These are phyloP conservation scores for Sinonovacula constricta DNA, from an alignment of 1,140 invertebrate genomes.

Conservation along the genomic window DNA sequence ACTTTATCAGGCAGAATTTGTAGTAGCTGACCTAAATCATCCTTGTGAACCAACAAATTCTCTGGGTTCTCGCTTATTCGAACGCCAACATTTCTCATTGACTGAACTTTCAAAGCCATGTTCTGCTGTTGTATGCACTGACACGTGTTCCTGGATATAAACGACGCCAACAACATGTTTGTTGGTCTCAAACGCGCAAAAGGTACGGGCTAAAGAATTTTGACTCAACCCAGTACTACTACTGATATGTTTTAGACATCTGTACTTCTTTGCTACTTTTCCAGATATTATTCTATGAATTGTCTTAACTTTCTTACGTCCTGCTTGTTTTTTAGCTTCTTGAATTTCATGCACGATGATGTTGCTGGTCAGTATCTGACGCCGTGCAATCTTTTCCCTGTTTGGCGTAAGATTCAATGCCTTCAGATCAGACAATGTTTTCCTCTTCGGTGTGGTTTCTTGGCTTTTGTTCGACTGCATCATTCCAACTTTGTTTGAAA, in stretches of 20 bases:
- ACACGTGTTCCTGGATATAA: slow-evolving; percentile 40
- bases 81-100: slow-evolving; percentile 9
- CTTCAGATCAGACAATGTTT: not conserved
- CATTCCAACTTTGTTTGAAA: too few relatives aligned
- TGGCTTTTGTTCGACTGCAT: not conserved
- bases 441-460: not conserved
- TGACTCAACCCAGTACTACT: not conserved
- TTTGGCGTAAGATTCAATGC: not conserved
- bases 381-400: not conserved
- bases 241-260: not conserved
- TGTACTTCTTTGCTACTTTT: not conserved
- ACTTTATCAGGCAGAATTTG: not conserved
- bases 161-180: slow-evolving; percentile 17
- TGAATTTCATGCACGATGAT: not conserved
- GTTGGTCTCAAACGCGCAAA: slow-evolving; percentile 8
- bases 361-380: not conserved
- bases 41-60: slow-evolving; percentile 16
- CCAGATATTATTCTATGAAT: not conserved
- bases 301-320: not conserved
- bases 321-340: not conserved
- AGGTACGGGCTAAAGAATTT: not conserved
- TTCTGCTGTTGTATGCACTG: slow-evolving; percentile 40
- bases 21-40: slow-evolving; percentile 23
- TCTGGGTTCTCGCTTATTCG: slow-evolving; percentile 7
- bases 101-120: slow-evolving; percentile 32